A percentile compares a stretch with the other conserved stretches of the same genome.
These are phyloP conservation scores for Macrotis lagotis DNA, from an alignment of 2,113 vertebrate genomes.

Conservation along the genomic window DNA sequence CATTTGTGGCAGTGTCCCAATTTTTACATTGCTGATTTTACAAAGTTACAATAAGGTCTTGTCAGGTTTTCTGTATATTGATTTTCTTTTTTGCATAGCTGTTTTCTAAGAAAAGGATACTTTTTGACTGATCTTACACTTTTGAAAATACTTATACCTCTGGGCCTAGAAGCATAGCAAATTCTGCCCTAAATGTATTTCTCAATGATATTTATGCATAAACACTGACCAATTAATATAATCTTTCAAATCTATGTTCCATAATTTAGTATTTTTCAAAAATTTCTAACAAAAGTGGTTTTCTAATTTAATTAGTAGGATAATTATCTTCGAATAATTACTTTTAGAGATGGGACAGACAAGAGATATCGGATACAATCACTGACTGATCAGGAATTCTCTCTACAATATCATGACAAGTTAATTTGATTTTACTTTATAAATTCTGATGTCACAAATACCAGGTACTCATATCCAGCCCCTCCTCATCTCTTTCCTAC, in stretches of 20 bases:
- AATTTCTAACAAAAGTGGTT: background rate
- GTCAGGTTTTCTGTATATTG: background rate
- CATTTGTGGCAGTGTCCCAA: background rate
- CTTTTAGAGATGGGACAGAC: background rate
- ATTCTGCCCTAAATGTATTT: background rate
- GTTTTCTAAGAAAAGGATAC: background rate
- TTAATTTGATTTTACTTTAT: background rate
- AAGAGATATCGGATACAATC: background rate
- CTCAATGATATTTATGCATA: background rate
- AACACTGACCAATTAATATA: background rate
- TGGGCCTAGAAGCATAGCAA: background rate
- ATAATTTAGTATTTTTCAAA: background rate
- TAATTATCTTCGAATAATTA: background rate
- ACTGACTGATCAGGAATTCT: background rate
- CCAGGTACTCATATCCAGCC: background rate
- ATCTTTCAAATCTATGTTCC: background rate
- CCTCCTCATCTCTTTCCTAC: background rate
- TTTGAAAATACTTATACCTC: background rate
- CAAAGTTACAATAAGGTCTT: background rate
- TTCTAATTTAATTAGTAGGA: background rate
- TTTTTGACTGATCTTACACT: background rate
- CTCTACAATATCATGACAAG: background rate
- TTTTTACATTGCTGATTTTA: constrained; percentile 19
- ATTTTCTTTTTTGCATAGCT: background rate
- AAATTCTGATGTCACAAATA: background rate